These are phyloP conservation scores for Hoplias malabaricus DNA, from an alignment of 2,113 vertebrate species.

Conservation along the genomic window DNA sequence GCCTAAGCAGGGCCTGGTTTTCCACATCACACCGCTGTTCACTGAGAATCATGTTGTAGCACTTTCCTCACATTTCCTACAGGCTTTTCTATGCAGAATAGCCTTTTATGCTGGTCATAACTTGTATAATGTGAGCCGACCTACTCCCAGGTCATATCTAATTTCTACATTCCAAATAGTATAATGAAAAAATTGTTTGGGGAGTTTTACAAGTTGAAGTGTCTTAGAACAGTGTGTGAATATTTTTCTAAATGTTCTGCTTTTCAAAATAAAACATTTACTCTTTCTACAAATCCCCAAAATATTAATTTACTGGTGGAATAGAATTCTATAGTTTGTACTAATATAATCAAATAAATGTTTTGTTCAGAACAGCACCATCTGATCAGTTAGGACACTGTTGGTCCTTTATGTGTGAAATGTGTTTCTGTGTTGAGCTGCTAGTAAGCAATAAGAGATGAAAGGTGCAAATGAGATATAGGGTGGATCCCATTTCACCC, in stretches of 20 bases:
- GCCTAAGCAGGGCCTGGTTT: constrained; percentile 30
- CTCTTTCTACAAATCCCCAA: too few relatives aligned
- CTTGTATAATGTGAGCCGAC: neutral
- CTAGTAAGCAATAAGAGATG: neutral
- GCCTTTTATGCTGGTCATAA: neutral
- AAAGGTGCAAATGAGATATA: too few relatives aligned
- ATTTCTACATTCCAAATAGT: too few relatives aligned
- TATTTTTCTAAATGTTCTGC: neutral
- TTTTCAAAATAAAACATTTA: too few relatives aligned
- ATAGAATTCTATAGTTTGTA: too few relatives aligned
- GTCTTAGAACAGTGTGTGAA: too few relatives aligned
- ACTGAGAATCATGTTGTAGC: constrained; percentile 3
- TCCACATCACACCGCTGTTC: constrained; percentile 32
- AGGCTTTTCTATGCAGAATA: neutral
- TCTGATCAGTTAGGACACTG: neutral
- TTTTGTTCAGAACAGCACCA: neutral
- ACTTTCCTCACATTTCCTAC: neutral
- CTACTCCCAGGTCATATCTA: neutral
- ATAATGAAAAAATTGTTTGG: neutral
- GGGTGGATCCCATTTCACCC: too few relatives aligned
- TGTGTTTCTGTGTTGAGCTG: neutral
- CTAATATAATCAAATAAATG: too few relatives aligned
- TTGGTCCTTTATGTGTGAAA: neutral
- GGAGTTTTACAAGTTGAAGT: neutral
- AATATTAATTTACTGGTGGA: too few relatives aligned